These are phyloP conservation scores for Anoncus sp. DNA, from an alignment of 2,888 invertebrate species.

Conservation along the genomic window DNA sequence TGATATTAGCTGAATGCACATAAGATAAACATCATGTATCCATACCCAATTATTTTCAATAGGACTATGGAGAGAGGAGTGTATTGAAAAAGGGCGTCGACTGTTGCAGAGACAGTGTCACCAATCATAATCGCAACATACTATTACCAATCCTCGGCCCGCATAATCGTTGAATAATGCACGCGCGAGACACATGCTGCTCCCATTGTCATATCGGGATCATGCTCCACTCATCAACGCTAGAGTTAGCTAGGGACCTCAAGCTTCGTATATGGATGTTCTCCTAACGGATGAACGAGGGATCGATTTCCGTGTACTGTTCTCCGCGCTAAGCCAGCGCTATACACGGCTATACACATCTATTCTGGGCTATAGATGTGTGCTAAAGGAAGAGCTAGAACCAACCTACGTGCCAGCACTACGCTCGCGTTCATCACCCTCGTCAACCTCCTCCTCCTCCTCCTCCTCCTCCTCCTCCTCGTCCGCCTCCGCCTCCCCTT, in stretches of 20 bases:
- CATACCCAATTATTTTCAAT: not conserved
- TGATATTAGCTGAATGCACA: too few relatives aligned
- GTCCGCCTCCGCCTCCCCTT: too few relatives aligned
- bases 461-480: too few relatives aligned
- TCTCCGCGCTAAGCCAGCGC: constrained; percentile 5
- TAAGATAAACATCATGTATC: not conserved
- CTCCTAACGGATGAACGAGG: constrained; percentile 18
- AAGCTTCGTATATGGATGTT: constrained; percentile 9
- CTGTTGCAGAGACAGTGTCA: not conserved
- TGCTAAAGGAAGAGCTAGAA: constrained; percentile 25
- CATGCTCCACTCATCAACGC: constrained; percentile 13
- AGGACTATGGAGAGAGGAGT: too few relatives aligned
- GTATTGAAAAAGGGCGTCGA: not conserved
- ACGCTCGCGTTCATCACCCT: constrained; percentile 39
- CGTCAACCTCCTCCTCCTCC: too few relatives aligned
- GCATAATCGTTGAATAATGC: constrained; percentile 19
- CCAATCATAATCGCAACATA: not conserved
- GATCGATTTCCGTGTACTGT: constrained; percentile 23
- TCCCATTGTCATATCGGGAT: constrained; percentile 1
- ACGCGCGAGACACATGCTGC: not conserved
- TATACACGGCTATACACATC: constrained; percentile 6
- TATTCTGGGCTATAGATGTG: not conserved
- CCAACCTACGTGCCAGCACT: constrained; percentile 16
- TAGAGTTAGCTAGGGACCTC: not conserved
- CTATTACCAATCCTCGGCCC: not conserved